Conservation (phyloP, 2,113 vertebrate species). For the Limanda limanda region DNA sequence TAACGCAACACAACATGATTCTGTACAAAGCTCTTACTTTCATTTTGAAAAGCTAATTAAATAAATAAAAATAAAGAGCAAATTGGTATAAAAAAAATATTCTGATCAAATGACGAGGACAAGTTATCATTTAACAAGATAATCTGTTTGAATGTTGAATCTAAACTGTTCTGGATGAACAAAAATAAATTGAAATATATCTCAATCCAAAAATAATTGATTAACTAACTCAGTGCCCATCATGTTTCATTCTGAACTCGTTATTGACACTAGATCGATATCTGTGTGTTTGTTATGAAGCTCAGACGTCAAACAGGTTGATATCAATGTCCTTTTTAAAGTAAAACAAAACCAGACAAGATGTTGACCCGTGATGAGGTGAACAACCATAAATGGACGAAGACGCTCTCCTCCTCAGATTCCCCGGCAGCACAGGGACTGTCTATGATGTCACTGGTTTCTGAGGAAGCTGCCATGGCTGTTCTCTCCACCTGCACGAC, state of each 20-base stretch:
- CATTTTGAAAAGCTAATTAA: no score
- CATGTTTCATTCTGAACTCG: no score
- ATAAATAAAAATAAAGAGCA: no score
- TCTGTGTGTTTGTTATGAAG: background rate
- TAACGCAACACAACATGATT: no score
- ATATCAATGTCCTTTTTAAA: background rate
- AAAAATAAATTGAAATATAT: no score
- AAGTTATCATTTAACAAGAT: no score
- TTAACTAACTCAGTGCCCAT: background rate
- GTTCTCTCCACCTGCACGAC: background rate
- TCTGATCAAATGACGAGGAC: no score
- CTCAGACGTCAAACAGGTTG: background rate
- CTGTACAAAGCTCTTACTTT: no score
- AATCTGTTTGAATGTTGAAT: no score
- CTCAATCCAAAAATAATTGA: background rate
- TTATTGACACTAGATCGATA: no score
- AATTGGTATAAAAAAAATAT: no score
- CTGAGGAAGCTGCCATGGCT: constrained; percentile 21
- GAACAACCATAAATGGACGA: constrained; percentile 29
- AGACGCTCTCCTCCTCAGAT: constrained; percentile 9
- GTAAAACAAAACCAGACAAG: background rate
- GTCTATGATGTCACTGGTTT: constrained; percentile 49
- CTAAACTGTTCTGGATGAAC: no score
- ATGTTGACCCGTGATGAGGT: background rate
- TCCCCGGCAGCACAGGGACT: constrained; percentile 29